Percentiles rank a stretch among this genome's conserved stretches.
These are phyloP conservation scores for Lucilia cuprina DNA, from an alignment of 1,140 invertebrate genomes.

Conservation along the genomic window DNA sequence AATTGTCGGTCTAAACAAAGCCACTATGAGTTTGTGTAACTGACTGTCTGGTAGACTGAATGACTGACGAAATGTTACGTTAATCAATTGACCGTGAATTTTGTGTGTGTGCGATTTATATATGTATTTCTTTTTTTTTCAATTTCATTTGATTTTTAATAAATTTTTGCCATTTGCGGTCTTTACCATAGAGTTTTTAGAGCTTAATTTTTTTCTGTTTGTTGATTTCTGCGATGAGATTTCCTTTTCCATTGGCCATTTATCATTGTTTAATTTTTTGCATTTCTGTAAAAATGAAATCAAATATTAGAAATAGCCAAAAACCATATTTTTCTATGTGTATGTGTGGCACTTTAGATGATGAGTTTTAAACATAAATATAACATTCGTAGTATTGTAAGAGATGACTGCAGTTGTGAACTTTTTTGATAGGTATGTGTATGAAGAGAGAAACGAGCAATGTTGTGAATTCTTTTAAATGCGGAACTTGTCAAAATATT, in stretches of 20 bases:
- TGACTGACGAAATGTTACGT: neutral
- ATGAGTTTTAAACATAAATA: neutral
- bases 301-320: neutral
- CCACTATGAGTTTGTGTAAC: neutral
- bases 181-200: neutral
- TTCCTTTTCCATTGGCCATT: constrained; percentile 21
- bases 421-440: too few relatives aligned
- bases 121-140: neutral
- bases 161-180: constrained; percentile 1
- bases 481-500: neutral
- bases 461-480: neutral
- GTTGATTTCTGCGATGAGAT: neutral
- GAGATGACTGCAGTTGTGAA: neutral
- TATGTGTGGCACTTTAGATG: neutral
- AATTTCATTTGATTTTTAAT: constrained; percentile 1
- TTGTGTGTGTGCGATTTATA: neutral
- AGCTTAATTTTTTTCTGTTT: neutral
- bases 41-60: neutral
- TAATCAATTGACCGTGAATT: constrained; percentile 34
- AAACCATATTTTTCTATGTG: neutral
- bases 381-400: too few relatives aligned
- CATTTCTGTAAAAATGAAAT: neutral
- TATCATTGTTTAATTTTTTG: constrained; percentile 20
- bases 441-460: too few relatives aligned
- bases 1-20: too few relatives aligned